phyloP scores from a whole-genome alignment of 2,888 invertebrate genomes.

The Melanophora roralis region DNA sequence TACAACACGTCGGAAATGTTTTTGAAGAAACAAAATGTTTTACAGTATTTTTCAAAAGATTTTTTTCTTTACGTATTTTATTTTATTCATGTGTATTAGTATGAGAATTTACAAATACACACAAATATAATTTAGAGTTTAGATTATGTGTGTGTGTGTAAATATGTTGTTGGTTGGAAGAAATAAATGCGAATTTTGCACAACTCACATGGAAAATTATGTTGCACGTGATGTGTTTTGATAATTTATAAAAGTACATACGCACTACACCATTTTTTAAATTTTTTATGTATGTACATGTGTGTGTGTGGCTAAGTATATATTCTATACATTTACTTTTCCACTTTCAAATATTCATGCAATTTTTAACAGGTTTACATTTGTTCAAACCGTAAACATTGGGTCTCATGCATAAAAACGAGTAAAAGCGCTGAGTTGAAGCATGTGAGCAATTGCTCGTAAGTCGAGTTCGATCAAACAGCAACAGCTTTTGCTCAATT shows the following conservation, averaged over 20 bases:
- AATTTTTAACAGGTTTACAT: not conserved
- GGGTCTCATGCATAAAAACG: no score
- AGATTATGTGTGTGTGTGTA: no score
- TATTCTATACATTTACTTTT: not conserved
- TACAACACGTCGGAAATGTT: no score
- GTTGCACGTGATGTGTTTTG: constrained; percentile 75
- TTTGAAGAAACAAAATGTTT: no score
- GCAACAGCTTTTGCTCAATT: no score
- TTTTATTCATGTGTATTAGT: no score
- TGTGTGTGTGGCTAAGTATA: not conserved
- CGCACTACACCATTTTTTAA: not conserved
- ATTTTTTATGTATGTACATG: not conserved
- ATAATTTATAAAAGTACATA: constrained; percentile 65
- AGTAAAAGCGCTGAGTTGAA: no score
- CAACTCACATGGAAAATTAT: constrained; percentile 75
- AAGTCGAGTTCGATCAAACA: no score
- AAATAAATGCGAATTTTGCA: constrained; percentile 57
- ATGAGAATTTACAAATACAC: no score
- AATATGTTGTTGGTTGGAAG: not conserved
- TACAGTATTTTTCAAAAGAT: no score
- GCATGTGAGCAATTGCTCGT: no score
- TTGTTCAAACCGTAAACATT: not conserved
- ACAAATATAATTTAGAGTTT: not conserved
- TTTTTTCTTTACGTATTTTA: no score
- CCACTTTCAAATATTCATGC: not conserved